phyloP scores from a whole-genome alignment of 2,113 vertebrate species.

The Peromyscus maniculatus region DNA sequence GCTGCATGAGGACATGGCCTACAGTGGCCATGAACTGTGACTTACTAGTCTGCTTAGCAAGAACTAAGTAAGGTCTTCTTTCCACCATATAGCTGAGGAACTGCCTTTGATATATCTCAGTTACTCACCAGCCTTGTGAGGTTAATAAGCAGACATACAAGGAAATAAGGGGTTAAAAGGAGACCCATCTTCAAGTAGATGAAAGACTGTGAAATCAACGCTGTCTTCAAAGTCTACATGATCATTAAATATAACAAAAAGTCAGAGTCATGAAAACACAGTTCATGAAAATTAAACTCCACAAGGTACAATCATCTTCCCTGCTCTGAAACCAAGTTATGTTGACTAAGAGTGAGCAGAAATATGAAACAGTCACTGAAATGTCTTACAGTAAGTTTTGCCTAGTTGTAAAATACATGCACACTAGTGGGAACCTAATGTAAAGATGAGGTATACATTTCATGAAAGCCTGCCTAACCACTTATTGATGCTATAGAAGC shows the following conservation, averaged over 20 bases:
- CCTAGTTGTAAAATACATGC: neutral
- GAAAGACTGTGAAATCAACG: neutral
- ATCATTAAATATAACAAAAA: neutral
- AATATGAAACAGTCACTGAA: neutral
- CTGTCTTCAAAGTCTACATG: neutral
- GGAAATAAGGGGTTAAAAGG: neutral
- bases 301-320: neutral
- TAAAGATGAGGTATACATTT: neutral
- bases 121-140: neutral
- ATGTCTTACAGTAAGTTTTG: neutral
- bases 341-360: neutral
- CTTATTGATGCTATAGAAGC: neutral
- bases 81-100: neutral
- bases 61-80: neutral
- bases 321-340: neutral
- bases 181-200: neutral
- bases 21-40: too few relatives aligned
- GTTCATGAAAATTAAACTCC: neutral
- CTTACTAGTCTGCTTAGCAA: neutral
- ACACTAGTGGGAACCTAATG: neutral
- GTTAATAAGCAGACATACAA: neutral
- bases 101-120: neutral
- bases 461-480: neutral
- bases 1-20: neutral
- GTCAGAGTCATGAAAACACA: neutral